These are phyloP conservation scores for Tinamus guttatus DNA, from an alignment of 2,113 vertebrate species.

Conservation along the genomic window DNA sequence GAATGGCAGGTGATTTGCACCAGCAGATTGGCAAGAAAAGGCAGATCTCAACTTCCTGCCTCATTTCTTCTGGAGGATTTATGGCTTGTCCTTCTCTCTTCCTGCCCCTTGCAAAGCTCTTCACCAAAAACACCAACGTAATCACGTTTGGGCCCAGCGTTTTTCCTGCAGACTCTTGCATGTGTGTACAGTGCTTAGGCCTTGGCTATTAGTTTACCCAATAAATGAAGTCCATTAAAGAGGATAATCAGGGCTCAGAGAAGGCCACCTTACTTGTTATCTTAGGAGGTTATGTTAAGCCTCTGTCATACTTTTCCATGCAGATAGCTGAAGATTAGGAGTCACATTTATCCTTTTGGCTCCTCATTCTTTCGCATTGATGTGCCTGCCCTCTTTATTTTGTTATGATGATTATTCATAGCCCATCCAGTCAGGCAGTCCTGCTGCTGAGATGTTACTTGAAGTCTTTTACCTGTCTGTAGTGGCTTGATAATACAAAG, in stretches of 20 bases:
- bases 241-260: slow-evolving; percentile 60
- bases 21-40: rapidly evolving
- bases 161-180: slow-evolving; percentile 44
- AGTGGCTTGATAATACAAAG: slow-evolving; percentile 25
- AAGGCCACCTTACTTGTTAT: slow-evolving; percentile 63
- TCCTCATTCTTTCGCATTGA: background rate
- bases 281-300: slow-evolving; percentile 56
- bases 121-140: slow-evolving; percentile 16
- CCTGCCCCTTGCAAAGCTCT: background rate
- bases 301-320: slow-evolving; percentile 55
- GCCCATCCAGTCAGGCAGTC: background rate
- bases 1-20: background rate
- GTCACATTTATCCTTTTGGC: slow-evolving; percentile 46
- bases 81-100: background rate
- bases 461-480: background rate
- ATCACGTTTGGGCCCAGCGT: slow-evolving; percentile 57
- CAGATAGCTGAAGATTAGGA: slow-evolving; percentile 59
- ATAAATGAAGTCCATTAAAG: slow-evolving; percentile 71
- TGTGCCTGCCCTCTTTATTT: background rate
- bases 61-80: slow-evolving; percentile 20
- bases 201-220: slow-evolving; percentile 70
- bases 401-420: slow-evolving; percentile 12
- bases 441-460: background rate
- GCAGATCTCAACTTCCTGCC: background rate
- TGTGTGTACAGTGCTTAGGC: background rate